Base-by-base conservation (phyloP, 1,140 invertebrate genomes). In the Hylyphantes graminicola region DNA sequence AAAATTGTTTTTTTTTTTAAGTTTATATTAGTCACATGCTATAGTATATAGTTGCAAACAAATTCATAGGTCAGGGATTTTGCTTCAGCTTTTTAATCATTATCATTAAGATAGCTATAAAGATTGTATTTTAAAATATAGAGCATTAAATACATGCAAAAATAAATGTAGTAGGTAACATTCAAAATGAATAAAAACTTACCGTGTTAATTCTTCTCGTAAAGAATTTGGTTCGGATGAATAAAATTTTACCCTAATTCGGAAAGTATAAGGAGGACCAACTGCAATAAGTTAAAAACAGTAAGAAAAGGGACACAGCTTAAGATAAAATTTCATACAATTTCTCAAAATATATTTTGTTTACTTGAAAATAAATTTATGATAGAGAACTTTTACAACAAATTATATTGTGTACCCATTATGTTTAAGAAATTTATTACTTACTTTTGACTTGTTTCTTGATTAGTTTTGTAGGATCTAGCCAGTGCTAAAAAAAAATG, bases 201-300 rank as follows among this genome's bases (percentile, higher is more conserved):
- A 92, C 89, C 97, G 92, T 0, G 96, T 98, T 77, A 98, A 90
- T 90, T 98, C 96, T 90, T 98, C 97, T 70, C 96, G 92, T 59
- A 98, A 90, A 86, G 95, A 96, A 89, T 97, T 97, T 21, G 97
- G 98, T 90, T 99, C 98, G 0, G 97, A 98, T 2, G 97, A 98
- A 91, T 99, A 99, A 91, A 99, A 99, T 91, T 99, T 99, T 0
- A 99, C 98, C 90, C 96, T 95, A 68, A 99, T 92, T 83, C 97
- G 91, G 86, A 99, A 93, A 63, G 97, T 98, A 88, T 96, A 99
- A 8, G 96, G 97, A 68, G 97, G 86, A 12, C 86, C 86, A 85
- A 86, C 86, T 86, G 51, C 19, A 84, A 77, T 11, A 55, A 53
- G 48, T 7, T n/a, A 64, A 51, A 12, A 77, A 50, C 50, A 68